Evolutionary conservation across 2,888 invertebrate genomes (phyloP).

Genomic region (Uloborus plumipes): DNA sequence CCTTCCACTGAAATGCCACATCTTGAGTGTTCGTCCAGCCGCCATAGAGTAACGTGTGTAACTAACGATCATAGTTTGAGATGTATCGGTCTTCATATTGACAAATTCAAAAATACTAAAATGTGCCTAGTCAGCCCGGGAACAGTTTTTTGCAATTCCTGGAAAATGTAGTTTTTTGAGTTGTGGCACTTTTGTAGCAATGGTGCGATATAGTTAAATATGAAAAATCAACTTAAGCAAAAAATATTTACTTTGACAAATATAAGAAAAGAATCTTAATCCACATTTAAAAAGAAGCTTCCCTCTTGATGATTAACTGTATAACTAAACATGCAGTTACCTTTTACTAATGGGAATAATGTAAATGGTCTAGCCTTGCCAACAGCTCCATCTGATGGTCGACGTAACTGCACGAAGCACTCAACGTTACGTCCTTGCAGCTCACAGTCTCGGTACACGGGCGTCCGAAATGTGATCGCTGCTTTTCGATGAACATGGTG

Average conservation of each 20-base stretch:
- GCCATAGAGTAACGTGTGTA: too few species aligned
- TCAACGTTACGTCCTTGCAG: constrained; percentile 78
- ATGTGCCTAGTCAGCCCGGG: too few species aligned
- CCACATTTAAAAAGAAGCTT: background rate
- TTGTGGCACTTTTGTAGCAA: too few species aligned
- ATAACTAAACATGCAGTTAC: background rate
- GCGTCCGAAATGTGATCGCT: constrained; percentile 73
- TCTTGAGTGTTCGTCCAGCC: too few species aligned
- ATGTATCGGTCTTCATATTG: too few species aligned
- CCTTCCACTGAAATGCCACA: too few species aligned
- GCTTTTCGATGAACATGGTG: constrained; percentile 91
- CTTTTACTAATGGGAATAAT: constrained; percentile 40
- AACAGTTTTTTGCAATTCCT: too few species aligned
- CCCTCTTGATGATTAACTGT: background rate
- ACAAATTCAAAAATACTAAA: too few species aligned
- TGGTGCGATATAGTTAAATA: background rate
- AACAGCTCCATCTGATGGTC: constrained; percentile 87
- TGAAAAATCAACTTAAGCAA: background rate
- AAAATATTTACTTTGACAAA: constrained; percentile 80
- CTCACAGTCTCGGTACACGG: constrained; percentile 70
- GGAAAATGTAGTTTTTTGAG: too few species aligned
- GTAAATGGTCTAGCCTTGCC: constrained; percentile 77
- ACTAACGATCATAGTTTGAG: too few species aligned
- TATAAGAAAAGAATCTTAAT: background rate
- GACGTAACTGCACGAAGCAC: constrained; percentile 84